Conservation (phyloP, 2,888 invertebrate genomes). For the Epistrophe grossulariae region DNA sequence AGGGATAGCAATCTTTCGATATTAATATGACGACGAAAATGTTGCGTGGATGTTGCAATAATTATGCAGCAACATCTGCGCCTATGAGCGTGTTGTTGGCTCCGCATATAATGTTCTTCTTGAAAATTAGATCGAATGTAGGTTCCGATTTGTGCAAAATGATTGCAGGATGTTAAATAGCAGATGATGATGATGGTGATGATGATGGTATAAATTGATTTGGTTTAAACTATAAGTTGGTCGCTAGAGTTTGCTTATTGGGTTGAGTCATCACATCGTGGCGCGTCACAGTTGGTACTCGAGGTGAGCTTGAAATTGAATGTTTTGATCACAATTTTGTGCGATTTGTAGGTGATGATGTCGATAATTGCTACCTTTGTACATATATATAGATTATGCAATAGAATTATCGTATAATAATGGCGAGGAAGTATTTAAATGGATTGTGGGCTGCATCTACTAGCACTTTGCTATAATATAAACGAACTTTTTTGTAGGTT, state of each 20-base stretch:
- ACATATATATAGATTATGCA: conserved; percentile 27
- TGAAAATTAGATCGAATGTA: conserved; percentile 66
- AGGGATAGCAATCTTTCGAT: not conserved
- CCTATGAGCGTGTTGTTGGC: conserved; percentile 16
- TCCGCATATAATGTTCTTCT: conserved; percentile 24
- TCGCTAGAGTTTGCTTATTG: conserved; percentile 25
- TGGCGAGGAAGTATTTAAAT: conserved; percentile 42
- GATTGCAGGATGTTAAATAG: conserved; percentile 14
- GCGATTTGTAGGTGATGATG: conserved; percentile 56
- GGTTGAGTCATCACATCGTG: conserved; percentile 58
- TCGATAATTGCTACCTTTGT: conserved; percentile 57
- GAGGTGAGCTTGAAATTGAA: conserved; percentile 58
- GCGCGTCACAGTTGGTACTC: not conserved
- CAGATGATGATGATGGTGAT: not conserved
- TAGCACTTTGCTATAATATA: not conserved
- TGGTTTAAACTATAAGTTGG: conserved; percentile 12
- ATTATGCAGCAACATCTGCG: conserved; percentile 74
- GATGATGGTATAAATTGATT: conserved; percentile 69
- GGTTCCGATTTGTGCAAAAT: conserved; percentile 40
- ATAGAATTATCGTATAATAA: conserved; percentile 32
- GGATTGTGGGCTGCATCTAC: conserved; percentile 48
- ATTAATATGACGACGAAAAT: conserved; percentile 51
- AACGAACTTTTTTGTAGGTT: not conserved
- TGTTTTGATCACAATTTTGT: conserved; percentile 42
- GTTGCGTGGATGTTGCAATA: conserved; percentile 75